Percentiles rank a stretch among this genome's conserved stretches.
These are phyloP conservation scores for Drosophila setifemur DNA, from an alignment of 1,140 invertebrate species.

Conservation along the genomic window DNA sequence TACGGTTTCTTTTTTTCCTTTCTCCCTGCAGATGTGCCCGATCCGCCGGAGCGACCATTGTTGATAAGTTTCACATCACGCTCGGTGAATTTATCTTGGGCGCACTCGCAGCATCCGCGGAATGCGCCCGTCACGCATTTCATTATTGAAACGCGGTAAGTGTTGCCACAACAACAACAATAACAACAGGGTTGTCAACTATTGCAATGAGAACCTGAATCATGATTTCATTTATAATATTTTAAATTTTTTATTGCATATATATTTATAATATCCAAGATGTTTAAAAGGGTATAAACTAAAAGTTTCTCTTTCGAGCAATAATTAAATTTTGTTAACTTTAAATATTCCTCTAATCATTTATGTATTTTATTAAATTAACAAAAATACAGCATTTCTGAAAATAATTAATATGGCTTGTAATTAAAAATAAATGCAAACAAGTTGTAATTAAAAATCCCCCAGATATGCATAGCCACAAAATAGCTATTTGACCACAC, in stretches of 20 bases:
- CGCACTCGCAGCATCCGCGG: constrained; percentile 87
- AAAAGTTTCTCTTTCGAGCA: too few relatives aligned
- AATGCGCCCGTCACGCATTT: constrained; percentile 88
- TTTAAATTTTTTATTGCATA: too few relatives aligned
- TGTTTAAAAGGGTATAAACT: too few relatives aligned
- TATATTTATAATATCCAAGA: too few relatives aligned
- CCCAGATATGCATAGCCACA: neutral
- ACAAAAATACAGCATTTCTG: neutral
- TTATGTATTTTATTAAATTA: too few relatives aligned
- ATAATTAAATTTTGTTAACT: too few relatives aligned
- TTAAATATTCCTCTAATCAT: too few relatives aligned
- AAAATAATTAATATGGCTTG: too few relatives aligned
- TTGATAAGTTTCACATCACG: constrained; percentile 89
- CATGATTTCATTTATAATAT: too few relatives aligned
- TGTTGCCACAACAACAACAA: constrained; percentile 42
- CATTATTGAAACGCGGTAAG: constrained; percentile 89
- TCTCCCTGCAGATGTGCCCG: constrained; percentile 85
- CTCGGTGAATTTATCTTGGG: constrained; percentile 90
- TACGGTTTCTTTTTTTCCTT: constrained; percentile 24
- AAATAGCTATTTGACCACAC: constrained; percentile 2
- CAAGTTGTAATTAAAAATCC: neutral
- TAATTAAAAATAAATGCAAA: neutral
- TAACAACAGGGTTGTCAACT: neutral
- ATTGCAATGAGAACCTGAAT: too few relatives aligned
- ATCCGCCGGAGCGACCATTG: constrained; percentile 88